Conservation (phyloP, 2,888 invertebrate species). For the Desoria tigrina region DNA sequence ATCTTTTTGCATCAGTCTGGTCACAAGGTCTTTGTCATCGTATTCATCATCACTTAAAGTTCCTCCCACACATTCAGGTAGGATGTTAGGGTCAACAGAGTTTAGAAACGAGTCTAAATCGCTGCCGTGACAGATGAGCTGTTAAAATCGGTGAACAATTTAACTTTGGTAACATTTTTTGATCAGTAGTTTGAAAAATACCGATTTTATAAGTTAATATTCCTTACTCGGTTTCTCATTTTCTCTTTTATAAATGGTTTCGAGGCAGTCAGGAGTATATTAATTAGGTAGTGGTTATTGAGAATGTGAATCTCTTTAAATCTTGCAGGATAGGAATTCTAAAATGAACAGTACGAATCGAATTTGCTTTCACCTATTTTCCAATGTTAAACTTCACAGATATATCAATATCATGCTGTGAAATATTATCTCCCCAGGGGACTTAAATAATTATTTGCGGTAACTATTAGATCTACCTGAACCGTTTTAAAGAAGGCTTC, state of each 20-base stretch:
- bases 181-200: too few species aligned
- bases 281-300: conserved; percentile 43
- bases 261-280: conserved; percentile 38
- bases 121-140: conserved; percentile 49
- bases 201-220: too few species aligned
- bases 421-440: too few species aligned
- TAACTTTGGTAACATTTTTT: too few species aligned
- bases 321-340: conserved; percentile 42
- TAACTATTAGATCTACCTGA: too few species aligned
- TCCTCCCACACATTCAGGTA: conserved; percentile 41
- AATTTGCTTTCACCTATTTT: background rate
- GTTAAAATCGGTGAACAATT: background rate
- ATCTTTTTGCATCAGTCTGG: conserved; percentile 35
- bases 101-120: conserved; percentile 40
- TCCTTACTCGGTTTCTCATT: conserved; percentile 45
- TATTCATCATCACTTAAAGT: conserved; percentile 28
- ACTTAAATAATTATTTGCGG: too few species aligned
- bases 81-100: conserved; percentile 30
- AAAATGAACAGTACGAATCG: background rate
- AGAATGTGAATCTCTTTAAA: conserved; percentile 45
- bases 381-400: background rate
- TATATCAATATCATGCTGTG: too few species aligned
- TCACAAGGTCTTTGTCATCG: conserved; percentile 32
- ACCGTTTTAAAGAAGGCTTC: conserved; percentile 55
- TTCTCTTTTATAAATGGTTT: conserved; percentile 48